Evolutionary conservation across 2,113 vertebrate species (phyloP), one percentile per base, ranked within the genome.

Genomic region (Tricholaema leucomelas): DNA sequence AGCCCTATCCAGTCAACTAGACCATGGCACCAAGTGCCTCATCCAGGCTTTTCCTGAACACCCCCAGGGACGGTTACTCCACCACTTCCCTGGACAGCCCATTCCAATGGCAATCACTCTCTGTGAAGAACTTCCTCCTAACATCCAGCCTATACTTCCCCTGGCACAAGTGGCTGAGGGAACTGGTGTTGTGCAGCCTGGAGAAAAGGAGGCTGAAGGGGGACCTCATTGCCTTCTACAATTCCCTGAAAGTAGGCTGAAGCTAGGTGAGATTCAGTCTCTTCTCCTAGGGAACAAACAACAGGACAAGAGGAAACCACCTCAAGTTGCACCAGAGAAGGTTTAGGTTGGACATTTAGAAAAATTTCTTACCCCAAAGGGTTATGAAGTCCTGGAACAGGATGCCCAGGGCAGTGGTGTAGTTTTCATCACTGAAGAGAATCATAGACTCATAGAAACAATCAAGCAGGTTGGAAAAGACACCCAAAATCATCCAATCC

Each of bases 191-290:
- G 40, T 19, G 85, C 12, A 52, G 9, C 3, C 56, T 70, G 61
- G 12, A 71, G 46, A 8, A 74, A 17, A 79, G n/a, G 23, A 59
- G 73, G 21, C 19, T 80, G 4, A 58, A 8, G 23, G 42, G 27
- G 64, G 23, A 7, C 12, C 15, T 81, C 1, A 3, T 23, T 1
- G 0, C 25, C 69, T 28, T 36, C 24, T 46, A n/a, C 18, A 71
- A 0, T 9, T 33, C 4, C 14, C 42, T 64, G 55, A 10, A 23
- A 72, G 48, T 25, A 50, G 48, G 0, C 0, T 12, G n/a, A 7
- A 28, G 19, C 1, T 1, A 79, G 40, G 5, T 6, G 35, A 5
- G 8, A 1, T 19, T 18, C 0, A 1, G 8, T 12, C 15, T 46
- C 55, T 61, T 17, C 25, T 69, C 28, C 27, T 28, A 28, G 0